Percentiles rank a stretch among this genome's conserved stretches.
Conservation (phyloP, 1,140 invertebrate genomes). For the Coboldia fuscipes region DNA sequence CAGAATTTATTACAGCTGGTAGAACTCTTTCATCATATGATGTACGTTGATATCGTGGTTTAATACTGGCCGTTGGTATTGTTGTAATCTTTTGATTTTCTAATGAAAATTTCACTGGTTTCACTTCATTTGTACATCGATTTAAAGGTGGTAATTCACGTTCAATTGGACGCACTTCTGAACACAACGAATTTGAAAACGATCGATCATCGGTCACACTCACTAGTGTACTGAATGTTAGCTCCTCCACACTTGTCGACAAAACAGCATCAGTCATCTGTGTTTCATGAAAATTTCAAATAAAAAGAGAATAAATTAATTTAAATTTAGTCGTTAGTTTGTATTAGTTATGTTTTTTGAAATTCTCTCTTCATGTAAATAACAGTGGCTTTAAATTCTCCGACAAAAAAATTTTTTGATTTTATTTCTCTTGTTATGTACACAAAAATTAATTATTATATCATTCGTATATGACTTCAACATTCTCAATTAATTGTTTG, state of each 20-base stretch:
- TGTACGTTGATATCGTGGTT: constrained; percentile 5
- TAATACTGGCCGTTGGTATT: constrained; percentile 6
- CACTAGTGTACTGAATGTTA: not conserved
- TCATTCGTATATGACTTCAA: no score
- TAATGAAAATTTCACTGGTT: not conserved
- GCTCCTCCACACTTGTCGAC: constrained; percentile 8
- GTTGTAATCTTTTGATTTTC: not conserved
- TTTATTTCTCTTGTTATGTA: no score
- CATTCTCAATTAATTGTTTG: no score
- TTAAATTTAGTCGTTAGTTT: no score
- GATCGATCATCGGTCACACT: no score
- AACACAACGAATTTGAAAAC: not conserved
- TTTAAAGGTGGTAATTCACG: not conserved
- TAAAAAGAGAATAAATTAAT: no score
- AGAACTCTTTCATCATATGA: constrained; percentile 6
- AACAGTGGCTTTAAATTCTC: no score
- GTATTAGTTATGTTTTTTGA: no score
- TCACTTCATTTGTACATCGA: not conserved
- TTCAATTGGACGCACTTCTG: not conserved
- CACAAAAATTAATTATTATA: no score
- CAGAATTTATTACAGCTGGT: constrained; percentile 2
- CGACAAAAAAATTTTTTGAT: no score
- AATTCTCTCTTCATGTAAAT: no score
- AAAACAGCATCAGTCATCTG: constrained; percentile 16
- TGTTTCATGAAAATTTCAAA: not conserved